Conservation (phyloP, 2,888 invertebrate species). For the Chamaedrilus cognettii region DNA sequence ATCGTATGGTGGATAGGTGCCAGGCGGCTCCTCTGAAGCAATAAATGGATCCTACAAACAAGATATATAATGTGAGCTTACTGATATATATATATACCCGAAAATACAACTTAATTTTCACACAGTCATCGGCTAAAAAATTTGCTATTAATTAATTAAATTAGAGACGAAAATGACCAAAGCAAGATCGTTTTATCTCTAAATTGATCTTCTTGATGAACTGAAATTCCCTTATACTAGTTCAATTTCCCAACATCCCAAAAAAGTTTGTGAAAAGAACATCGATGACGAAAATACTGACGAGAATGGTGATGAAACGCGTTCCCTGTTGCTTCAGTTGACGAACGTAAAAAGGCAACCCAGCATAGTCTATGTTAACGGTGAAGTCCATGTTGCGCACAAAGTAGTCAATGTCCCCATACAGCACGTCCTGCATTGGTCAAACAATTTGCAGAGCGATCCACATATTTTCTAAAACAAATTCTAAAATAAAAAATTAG, state of each 20-base stretch:
- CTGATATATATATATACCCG: too few species aligned
- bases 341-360: conserved; percentile 46
- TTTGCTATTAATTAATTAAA: too few species aligned
- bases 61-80: too few species aligned
- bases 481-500: too few species aligned
- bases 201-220: too few species aligned
- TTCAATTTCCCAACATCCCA: not conserved
- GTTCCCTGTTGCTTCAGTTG: conserved; percentile 47
- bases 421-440: conserved; percentile 52
- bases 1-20: conserved; percentile 23
- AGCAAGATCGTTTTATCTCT: not conserved
- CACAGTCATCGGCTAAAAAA: too few species aligned
- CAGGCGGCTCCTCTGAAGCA: conserved; percentile 3
- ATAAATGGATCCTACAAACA: conserved; percentile 22
- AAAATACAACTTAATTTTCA: too few species aligned
- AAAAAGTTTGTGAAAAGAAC: not conserved
- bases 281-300: conserved; percentile 22
- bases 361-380: conserved; percentile 45
- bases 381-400: conserved; percentile 52
- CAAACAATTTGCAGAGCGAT: too few species aligned
- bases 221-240: too few species aligned
- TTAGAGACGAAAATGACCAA: not conserved
- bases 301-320: conserved; percentile 52
- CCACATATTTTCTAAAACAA: too few species aligned
- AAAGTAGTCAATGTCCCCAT: conserved; percentile 57